phyloP scores from a whole-genome alignment of 2,797 vertebrate species.

The Mareca penelope region DNA sequence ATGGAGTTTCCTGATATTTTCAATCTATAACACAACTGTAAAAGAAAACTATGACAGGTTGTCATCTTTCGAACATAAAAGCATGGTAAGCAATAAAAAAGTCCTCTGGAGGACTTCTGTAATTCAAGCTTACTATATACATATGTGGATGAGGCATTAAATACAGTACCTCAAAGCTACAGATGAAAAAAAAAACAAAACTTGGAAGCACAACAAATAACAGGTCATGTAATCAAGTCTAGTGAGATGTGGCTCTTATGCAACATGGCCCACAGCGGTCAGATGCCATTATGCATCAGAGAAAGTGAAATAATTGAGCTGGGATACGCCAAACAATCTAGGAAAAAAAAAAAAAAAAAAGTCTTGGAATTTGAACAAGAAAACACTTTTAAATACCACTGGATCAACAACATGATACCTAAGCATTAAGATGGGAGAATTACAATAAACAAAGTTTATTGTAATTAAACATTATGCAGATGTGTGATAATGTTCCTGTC shows the following conservation, averaged over 20 bases:
- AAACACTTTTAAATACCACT: background rate
- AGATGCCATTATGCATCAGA: background rate
- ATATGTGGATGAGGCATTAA: slow-evolving; percentile 39
- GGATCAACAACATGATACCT: background rate
- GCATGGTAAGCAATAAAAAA: background rate
- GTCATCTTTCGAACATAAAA: slow-evolving; percentile 33
- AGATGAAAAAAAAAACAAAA: slow-evolving; percentile 20
- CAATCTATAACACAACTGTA: background rate
- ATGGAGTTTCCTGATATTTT: background rate
- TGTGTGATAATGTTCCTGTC: background rate
- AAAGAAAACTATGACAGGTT: background rate
- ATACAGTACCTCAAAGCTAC: slow-evolving; percentile 22
- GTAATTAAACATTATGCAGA: no score
- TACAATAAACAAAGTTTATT: background rate
- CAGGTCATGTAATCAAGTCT: slow-evolving; percentile 25
- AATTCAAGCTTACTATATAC: slow-evolving; percentile 32
- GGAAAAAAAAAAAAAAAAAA: no score
- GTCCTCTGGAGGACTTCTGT: slow-evolving; percentile 18
- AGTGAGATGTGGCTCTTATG: background rate
- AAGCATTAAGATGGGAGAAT: background rate
- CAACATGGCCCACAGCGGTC: background rate
- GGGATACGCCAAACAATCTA: background rate
- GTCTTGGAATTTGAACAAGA: background rate
- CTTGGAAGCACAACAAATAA: slow-evolving; percentile 48
- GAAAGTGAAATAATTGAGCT: slow-evolving; percentile 11